Evolutionary conservation across 2,888 invertebrate genomes (phyloP).

Genomic region (Mesochorus sp.): DNA sequence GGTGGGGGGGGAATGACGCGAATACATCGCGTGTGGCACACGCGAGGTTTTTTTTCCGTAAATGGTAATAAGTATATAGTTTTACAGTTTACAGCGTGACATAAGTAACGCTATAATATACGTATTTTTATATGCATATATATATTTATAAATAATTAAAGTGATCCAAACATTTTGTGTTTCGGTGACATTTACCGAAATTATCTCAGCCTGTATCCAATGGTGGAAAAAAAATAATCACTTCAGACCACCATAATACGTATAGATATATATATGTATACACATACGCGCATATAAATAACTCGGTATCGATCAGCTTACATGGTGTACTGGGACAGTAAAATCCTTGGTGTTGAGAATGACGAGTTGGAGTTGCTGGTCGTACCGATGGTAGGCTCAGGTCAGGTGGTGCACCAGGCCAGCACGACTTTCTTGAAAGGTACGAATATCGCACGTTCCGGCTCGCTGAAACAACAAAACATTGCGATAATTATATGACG

Average conservation of each 20-base stretch:
- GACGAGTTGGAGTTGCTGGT: slow-evolving; percentile 65
- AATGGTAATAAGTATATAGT: slow-evolving; percentile 32
- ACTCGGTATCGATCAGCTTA: slow-evolving; percentile 64
- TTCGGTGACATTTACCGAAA: no score
- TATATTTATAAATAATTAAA: slow-evolving; percentile 39
- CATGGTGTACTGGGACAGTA: slow-evolving; percentile 79
- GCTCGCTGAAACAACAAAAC: slow-evolving; percentile 82
- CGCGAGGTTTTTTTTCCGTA: slow-evolving; percentile 33
- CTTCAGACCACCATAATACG: no score
- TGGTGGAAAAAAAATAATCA: no score
- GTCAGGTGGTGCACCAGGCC: slow-evolving; percentile 86
- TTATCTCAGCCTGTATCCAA: no score
- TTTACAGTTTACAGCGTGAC: slow-evolving; percentile 37
- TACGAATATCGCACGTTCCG: slow-evolving; percentile 88
- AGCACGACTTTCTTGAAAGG: slow-evolving; percentile 91
- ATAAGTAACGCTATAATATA: slow-evolving; percentile 33
- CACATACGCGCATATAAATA: slow-evolving; percentile 35
- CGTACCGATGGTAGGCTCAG: slow-evolving; percentile 67
- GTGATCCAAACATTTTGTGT: no score
- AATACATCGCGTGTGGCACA: slow-evolving; percentile 52
- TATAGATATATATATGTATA: slow-evolving; percentile 26
- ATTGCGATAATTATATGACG: not conserved
- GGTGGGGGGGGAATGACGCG: slow-evolving; percentile 39
- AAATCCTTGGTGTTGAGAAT: slow-evolving; percentile 72
- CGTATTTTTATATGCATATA: slow-evolving; percentile 31